Conservation (phyloP, 2,113 vertebrate genomes). For the Pteropus alecto region DNA sequence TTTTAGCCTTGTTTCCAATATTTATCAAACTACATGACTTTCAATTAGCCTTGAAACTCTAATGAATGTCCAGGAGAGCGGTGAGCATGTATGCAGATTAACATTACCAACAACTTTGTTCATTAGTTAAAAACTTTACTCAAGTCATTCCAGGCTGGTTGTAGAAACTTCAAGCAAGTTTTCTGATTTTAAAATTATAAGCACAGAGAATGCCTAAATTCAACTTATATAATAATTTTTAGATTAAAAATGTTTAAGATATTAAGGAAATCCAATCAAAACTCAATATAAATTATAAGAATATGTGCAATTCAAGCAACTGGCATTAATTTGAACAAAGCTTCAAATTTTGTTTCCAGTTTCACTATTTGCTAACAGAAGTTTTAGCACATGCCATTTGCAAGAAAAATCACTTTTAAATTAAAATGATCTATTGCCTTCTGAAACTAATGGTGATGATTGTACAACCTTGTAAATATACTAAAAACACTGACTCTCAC, state of each 20-base stretch:
- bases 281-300: constrained; percentile 42
- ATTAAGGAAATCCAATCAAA: constrained; percentile 28
- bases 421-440: neutral
- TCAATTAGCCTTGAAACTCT: constrained; percentile 75
- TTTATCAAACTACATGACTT: constrained; percentile 62
- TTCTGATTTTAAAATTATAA: constrained; percentile 50
- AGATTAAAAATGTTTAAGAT: constrained; percentile 39
- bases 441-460: neutral
- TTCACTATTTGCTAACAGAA: constrained; percentile 48
- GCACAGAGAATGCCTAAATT: neutral
- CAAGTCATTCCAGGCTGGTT: constrained; percentile 59
- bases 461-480: neutral
- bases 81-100: constrained; percentile 62
- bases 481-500: neutral
- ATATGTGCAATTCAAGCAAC: constrained; percentile 28
- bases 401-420: neutral
- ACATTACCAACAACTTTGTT: constrained; percentile 64
- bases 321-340: constrained; percentile 1
- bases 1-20: constrained; percentile 70
- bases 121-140: constrained; percentile 75
- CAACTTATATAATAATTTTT: neutral
- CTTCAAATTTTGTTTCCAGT: constrained; percentile 53
- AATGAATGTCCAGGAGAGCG: constrained; percentile 69
- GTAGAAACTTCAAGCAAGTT: constrained; percentile 54
- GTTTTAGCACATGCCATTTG: neutral